A percentile compares a stretch with the other conserved stretches of the same genome.
These are phyloP conservation scores for Hypsopygia costalis DNA, from an alignment of 2,888 invertebrate genomes.

Conservation along the genomic window DNA sequence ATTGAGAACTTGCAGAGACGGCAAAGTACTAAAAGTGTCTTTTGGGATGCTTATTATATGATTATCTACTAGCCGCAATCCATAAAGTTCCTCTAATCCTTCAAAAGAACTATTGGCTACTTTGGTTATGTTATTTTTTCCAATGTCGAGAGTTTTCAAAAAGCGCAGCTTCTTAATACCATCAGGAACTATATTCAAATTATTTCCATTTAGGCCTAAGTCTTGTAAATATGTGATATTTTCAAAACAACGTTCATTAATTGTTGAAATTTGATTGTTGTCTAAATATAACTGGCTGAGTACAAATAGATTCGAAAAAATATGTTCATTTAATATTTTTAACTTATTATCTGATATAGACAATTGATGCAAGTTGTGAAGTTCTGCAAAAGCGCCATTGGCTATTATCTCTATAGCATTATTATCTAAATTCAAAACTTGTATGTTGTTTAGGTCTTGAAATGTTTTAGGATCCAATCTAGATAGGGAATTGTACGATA, in stretches of 20 bases:
- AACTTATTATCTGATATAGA: slow-evolving; percentile 87
- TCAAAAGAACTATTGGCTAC: slow-evolving; percentile 87
- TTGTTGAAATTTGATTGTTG: slow-evolving; percentile 83
- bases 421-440: slow-evolving; percentile 86
- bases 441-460: slow-evolving; percentile 86
- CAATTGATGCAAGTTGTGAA: slow-evolving; percentile 88
- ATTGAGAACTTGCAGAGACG: slow-evolving; percentile 88
- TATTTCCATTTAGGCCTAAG: slow-evolving; percentile 87
- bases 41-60: slow-evolving; percentile 86
- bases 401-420: slow-evolving; percentile 86
- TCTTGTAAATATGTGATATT: slow-evolving; percentile 90
- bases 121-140: slow-evolving; percentile 87
- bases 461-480: slow-evolving; percentile 87
- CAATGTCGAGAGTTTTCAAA: slow-evolving; percentile 88
- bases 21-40: slow-evolving; percentile 86
- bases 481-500: slow-evolving; percentile 85
- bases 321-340: slow-evolving; percentile 82
- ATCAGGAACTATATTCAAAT: slow-evolving; percentile 82
- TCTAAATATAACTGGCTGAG: slow-evolving; percentile 87
- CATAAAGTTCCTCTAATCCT: slow-evolving; percentile 86
- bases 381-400: slow-evolving; percentile 86
- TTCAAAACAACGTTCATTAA: slow-evolving; percentile 86
- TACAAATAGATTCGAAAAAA: slow-evolving; percentile 86
- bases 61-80: slow-evolving; percentile 89
- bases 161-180: slow-evolving; percentile 84